phyloP scores from a whole-genome alignment of 2,888 invertebrate genomes.

The Spodoptera exigua region DNA sequence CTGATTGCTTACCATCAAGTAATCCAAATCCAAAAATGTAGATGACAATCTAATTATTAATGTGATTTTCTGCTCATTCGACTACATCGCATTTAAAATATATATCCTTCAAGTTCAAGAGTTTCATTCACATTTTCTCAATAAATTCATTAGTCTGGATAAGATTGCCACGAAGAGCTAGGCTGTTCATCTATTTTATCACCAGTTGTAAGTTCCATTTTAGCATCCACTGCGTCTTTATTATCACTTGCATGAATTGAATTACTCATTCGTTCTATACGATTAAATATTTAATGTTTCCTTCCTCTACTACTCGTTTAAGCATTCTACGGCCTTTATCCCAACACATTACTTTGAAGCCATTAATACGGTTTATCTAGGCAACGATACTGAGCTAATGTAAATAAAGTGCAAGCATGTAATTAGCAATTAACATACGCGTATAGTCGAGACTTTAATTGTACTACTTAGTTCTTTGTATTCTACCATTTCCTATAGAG shows the following conservation, averaged over 20 bases:
- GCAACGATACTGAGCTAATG: slow-evolving; percentile 59
- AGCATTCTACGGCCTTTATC: slow-evolving; percentile 3
- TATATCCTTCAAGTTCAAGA: no score
- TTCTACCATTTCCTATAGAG: no score
- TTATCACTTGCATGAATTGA: slow-evolving; percentile 10
- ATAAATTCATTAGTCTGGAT: no score
- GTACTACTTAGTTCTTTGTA: slow-evolving; percentile 21
- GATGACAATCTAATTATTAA: no score
- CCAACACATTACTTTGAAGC: slow-evolving; percentile 13
- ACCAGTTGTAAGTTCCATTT: neutral
- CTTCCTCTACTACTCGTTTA: neutral
- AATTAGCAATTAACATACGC: slow-evolving; percentile 61
- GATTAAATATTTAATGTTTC: slow-evolving; percentile 10
- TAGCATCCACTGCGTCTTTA: slow-evolving; percentile 5
- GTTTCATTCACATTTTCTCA: no score
- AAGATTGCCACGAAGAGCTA: no score
- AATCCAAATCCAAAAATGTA: no score
- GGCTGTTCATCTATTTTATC: neutral
- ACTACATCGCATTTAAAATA: no score
- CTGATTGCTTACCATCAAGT: no score
- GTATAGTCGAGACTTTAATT: slow-evolving; percentile 47
- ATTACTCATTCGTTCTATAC: neutral
- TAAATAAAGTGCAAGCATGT: slow-evolving; percentile 46
- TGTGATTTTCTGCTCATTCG: no score
- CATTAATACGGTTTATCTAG: slow-evolving; percentile 44